Conservation (phyloP, 2,888 invertebrate genomes). For the Alcis repandata region DNA sequence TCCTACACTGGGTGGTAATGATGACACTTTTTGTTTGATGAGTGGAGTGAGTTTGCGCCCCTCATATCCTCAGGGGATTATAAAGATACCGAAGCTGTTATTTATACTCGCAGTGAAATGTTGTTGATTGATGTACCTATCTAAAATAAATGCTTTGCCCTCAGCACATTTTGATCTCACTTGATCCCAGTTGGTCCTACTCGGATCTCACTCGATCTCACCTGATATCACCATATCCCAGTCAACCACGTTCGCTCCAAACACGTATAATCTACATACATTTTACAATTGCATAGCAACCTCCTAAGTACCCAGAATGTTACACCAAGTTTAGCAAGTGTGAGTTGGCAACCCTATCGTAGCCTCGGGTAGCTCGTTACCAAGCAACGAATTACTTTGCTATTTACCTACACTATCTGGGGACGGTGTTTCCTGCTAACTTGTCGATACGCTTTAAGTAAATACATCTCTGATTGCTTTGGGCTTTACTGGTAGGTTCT, state of each 20-base stretch:
- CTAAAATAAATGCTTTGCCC: neutral
- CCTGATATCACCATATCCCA: too few relatives aligned
- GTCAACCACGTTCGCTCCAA: too few relatives aligned
- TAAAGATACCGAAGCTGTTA: constrained; percentile 5
- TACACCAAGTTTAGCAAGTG: neutral
- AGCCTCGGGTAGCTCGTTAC: constrained; percentile 33
- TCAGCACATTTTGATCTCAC: neutral
- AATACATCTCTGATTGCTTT: constrained; percentile 35
- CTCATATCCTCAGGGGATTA: constrained; percentile 10
- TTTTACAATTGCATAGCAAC: too few relatives aligned
- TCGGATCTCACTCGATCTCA: too few relatives aligned
- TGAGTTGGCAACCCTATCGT: constrained; percentile 24
- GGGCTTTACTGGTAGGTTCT: constrained; percentile 22
- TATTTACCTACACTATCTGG: constrained; percentile 38
- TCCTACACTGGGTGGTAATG: constrained; percentile 19
- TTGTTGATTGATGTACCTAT: constrained; percentile 7
- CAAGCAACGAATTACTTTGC: constrained; percentile 37
- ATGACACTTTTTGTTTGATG: constrained; percentile 26
- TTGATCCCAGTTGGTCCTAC: neutral
- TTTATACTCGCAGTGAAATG: neutral
- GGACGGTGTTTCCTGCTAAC: constrained; percentile 36
- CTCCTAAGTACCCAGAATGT: neutral
- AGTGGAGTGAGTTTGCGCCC: constrained; percentile 15
- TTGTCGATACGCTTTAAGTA: constrained; percentile 39
- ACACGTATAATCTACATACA: too few relatives aligned